Evolutionary conservation across 2,797 vertebrate genomes (phyloP), one percentile per base, ranked within the genome.

Genomic region (Trichosurus vulpecula): DNA sequence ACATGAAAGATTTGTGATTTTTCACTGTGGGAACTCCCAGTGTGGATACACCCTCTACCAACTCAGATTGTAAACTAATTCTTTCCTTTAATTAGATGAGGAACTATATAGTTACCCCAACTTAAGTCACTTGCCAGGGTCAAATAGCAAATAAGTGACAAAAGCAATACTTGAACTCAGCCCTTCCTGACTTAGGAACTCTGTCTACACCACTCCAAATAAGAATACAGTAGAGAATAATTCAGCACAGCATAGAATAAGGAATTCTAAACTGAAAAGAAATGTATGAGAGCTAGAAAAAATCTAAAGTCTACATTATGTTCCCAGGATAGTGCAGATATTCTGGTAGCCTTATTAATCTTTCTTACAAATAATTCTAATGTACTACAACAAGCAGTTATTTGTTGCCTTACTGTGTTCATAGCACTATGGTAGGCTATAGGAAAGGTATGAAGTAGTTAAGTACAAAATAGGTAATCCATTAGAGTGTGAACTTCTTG

Each of bases 201-300:
- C 90, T 97, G 27, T 93, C 96, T 94, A 47, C 1, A 54, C 25
- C 53, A 2, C 52, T 92, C 57, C 96, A 91, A 93, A n/a, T 93
- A 94, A 97, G 52, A 55, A 11, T 87, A 90, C 0, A 12, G 13
- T 93, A 30, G 5, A 58, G 56, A 90, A 90, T 55, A 92, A 47
- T 61, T 91, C 94, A 12, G 90, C 25, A 91, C 74, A 91, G 95
- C 8, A 52, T 35, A 47, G 3, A 54, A 35, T 66, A 13, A 95
- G 92, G n/a, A 92, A 27, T 52, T n/a, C 95, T 94, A 95, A 52
- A 6, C 90, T 92, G 93, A 92, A 22, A 91, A 31, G 0, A 93
- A 91, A 53, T 94, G 90, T 53, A 10, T 29, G 53, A 81, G 93
- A 11, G 5, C 10, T 10, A 61, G 0, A 51, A 87, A 95, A 93